Evolutionary conservation across 2,113 vertebrate species (phyloP).

Genomic region (Sterna hirundo): DNA sequence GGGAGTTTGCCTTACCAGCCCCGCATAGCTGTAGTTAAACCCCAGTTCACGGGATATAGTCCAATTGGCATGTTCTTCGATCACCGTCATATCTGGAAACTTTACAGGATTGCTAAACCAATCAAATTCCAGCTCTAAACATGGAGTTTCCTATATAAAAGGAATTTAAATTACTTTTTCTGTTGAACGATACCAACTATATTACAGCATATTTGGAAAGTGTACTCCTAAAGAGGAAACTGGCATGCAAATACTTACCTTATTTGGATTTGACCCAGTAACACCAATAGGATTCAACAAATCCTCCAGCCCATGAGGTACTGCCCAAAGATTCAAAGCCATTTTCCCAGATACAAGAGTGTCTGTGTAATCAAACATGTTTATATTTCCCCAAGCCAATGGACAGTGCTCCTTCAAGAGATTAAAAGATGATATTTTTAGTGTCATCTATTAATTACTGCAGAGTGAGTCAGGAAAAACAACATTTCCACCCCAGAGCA

Average conservation of each 20-base stretch:
- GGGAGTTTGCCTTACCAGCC: slow-evolving; percentile 81
- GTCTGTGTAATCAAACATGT: slow-evolving; percentile 97
- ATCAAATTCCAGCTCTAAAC: slow-evolving; percentile 96
- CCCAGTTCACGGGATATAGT: slow-evolving; percentile 93
- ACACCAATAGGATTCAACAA: slow-evolving; percentile 96
- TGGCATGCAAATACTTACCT: slow-evolving; percentile 74
- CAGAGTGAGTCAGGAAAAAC: neutral
- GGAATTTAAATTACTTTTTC: slow-evolving; percentile 26
- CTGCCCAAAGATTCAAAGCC: slow-evolving; percentile 98
- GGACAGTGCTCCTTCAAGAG: slow-evolving; percentile 93
- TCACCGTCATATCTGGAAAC: slow-evolving; percentile 92
- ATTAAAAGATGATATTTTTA: slow-evolving; percentile 43
- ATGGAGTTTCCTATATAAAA: slow-evolving; percentile 91
- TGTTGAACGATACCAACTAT: neutral
- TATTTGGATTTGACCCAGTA: slow-evolving; percentile 97
- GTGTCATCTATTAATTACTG: neutral
- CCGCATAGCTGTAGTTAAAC: slow-evolving; percentile 91
- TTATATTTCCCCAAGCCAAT: slow-evolving; percentile 97
- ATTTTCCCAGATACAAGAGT: slow-evolving; percentile 96
- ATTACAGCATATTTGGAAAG: neutral
- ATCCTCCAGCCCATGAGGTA: slow-evolving; percentile 96
- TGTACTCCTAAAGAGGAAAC: neutral
- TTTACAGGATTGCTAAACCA: slow-evolving; percentile 95
- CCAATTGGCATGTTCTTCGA: slow-evolving; percentile 96
- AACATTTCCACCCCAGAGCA: neutral